phyloP scores from a whole-genome alignment of 1,140 invertebrate species.

The Drosophila nigrodunni region DNA sequence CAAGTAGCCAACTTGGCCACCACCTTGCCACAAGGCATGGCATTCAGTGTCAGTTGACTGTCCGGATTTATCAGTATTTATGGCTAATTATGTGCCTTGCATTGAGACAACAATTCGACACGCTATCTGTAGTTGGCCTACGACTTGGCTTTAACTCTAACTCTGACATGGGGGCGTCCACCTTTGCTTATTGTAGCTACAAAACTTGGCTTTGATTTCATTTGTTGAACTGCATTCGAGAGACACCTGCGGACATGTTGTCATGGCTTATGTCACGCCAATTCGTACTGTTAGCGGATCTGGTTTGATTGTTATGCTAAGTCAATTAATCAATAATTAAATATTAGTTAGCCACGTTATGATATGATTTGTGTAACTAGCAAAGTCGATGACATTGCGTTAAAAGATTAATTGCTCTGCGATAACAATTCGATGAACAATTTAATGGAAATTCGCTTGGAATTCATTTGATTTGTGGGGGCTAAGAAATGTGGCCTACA shows the following conservation, averaged over 20 bases:
- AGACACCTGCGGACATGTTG: conserved; percentile 42
- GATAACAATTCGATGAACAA: conserved; percentile 6
- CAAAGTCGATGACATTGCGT: conserved; percentile 27
- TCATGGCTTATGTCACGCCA: conserved; percentile 35
- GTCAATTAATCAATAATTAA: conserved; percentile 56
- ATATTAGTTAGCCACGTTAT: conserved; percentile 19
- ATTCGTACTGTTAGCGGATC: conserved; percentile 8
- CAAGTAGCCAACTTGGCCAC: no score
- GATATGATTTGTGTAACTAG: conserved; percentile 9
- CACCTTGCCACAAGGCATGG: conserved; percentile 20
- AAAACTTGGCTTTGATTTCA: conserved; percentile 12
- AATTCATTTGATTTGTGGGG: no score
- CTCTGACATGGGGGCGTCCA: conserved; percentile 33
- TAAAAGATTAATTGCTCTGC: conserved; percentile 12
- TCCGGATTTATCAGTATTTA: conserved; percentile 3
- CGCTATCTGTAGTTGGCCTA: conserved; percentile 33
- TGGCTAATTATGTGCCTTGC: conserved; percentile 37
- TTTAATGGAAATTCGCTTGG: neutral
- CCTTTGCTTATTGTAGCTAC: conserved; percentile 1
- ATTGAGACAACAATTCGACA: conserved; percentile 44
- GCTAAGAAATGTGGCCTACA: no score
- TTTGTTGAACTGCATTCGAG: conserved; percentile 14
- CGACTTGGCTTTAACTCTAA: conserved; percentile 10
- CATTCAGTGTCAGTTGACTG: conserved; percentile 13
- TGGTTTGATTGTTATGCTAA: conserved; percentile 32